Percentiles rank a stretch among this genome's conserved stretches.
phyloP scores from a whole-genome alignment of 2,797 vertebrate species.

The Ambastaia sidthimunki region DNA sequence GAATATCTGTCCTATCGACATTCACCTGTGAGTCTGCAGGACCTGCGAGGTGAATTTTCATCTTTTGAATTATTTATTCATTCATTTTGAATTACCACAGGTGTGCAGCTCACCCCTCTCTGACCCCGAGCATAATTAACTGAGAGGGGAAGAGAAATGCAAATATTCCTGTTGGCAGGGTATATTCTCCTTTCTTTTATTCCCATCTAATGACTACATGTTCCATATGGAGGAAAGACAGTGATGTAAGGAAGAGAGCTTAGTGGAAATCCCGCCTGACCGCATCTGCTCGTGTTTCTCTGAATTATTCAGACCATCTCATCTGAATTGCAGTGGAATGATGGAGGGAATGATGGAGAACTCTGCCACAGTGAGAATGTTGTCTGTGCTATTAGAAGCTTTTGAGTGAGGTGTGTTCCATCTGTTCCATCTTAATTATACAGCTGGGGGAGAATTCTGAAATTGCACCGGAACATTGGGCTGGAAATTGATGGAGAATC shows the following conservation, averaged over 20 bases:
- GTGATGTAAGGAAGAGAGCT: neutral
- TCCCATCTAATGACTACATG: neutral
- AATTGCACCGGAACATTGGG: neutral
- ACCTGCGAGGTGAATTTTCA: slow-evolving; percentile 35
- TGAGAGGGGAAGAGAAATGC: neutral
- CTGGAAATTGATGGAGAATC: neutral
- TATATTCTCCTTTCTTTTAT: slow-evolving; percentile 14
- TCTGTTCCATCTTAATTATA: slow-evolving; percentile 1
- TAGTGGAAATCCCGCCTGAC: slow-evolving; percentile 54
- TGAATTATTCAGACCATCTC: slow-evolving; percentile 76
- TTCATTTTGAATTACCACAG: slow-evolving; percentile 44
- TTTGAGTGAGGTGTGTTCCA: neutral
- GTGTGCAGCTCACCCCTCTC: slow-evolving; percentile 25
- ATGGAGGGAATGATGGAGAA: slow-evolving; percentile 47
- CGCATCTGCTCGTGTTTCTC: slow-evolving; percentile 56
- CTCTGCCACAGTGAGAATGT: neutral
- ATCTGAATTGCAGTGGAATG: slow-evolving; percentile 54
- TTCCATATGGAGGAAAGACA: neutral
- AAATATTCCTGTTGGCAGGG: slow-evolving; percentile 44
- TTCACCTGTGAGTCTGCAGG: slow-evolving; percentile 26
- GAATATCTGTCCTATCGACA: slow-evolving; percentile 18
- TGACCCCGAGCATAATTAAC: slow-evolving; percentile 16
- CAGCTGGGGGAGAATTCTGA: neutral
- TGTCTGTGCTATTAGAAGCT: neutral
- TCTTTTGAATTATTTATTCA: slow-evolving; percentile 56